Evolutionary conservation across 2,113 vertebrate species (phyloP).

Genomic region (Pipa parva): DNA sequence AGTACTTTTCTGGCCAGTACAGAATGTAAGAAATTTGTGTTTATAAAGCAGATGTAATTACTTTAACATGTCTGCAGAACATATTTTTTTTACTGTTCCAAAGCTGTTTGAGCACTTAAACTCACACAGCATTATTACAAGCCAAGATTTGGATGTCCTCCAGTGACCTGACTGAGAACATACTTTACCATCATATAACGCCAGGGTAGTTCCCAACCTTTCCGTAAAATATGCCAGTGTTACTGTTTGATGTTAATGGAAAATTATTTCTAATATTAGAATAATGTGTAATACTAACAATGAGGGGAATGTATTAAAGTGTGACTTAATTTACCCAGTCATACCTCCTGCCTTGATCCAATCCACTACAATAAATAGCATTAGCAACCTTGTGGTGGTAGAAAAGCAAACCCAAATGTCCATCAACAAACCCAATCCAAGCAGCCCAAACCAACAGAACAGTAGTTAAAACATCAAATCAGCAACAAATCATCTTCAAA

Average conservation of each 20-base stretch:
- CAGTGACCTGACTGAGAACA: slow-evolving; percentile 7
- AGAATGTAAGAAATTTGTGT: not conserved
- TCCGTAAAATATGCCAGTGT: not conserved
- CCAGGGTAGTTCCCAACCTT: slow-evolving; percentile 20
- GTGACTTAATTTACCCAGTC: no score
- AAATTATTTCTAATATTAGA: slow-evolving; percentile 15
- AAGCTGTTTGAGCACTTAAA: slow-evolving; percentile 1
- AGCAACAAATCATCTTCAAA: no score
- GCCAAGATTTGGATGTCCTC: slow-evolving; percentile 18
- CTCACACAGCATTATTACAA: not conserved
- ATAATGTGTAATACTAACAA: no score
- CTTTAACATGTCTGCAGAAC: slow-evolving; percentile 10
- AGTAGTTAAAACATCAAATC: no score
- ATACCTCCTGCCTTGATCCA: no score
- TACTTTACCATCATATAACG: not conserved
- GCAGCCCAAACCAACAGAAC: no score
- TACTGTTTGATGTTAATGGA: not conserved
- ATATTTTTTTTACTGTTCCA: slow-evolving; percentile 5
- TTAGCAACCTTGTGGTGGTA: no score
- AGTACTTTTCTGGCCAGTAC: not conserved
- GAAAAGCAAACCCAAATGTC: no score
- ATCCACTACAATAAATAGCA: no score
- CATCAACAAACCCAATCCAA: no score
- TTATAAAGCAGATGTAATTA: slow-evolving; percentile 4
- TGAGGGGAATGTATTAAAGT: no score